These are phyloP conservation scores for Aleiodes leptofemur DNA, from an alignment of 2,888 invertebrate genomes.

Conservation along the genomic window DNA sequence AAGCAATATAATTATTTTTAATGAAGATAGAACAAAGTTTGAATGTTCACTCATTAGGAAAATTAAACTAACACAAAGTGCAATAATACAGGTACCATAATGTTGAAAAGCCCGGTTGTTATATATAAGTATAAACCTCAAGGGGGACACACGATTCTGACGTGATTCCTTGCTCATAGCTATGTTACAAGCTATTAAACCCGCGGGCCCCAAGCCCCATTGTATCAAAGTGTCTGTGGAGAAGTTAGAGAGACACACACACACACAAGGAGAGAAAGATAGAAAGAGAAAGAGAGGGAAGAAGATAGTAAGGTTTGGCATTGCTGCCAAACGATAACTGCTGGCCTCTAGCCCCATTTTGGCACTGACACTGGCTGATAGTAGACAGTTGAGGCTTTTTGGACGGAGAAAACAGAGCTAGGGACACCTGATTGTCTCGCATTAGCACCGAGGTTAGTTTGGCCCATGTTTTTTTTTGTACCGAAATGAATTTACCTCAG, in stretches of 20 bases:
- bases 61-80: conserved; percentile 18
- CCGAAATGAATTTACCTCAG: conserved; percentile 20
- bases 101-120: conserved; percentile 12
- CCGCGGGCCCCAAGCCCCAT: conserved; percentile 48
- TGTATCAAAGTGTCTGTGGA: conserved; percentile 55
- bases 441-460: conserved; percentile 33
- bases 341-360: conserved; percentile 28
- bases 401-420: conserved; percentile 2
- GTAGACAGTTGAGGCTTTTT: conserved; percentile 23
- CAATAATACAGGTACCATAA: conserved; percentile 35
- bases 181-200: conserved; percentile 36
- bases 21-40: conserved; percentile 33
- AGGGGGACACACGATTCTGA: conserved; percentile 21
- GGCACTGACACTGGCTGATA: conserved; percentile 30
- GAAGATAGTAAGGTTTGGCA: conserved; percentile 59
- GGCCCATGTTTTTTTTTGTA: background rate
- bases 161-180: conserved; percentile 32
- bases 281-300: background rate
- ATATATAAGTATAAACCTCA: conserved; percentile 19
- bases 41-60: conserved; percentile 34
- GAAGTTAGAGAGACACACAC: background rate
- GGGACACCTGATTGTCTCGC: conserved; percentile 31
- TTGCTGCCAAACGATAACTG: conserved; percentile 71
- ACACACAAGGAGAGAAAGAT: too few relatives aligned
- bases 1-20: conserved; percentile 17